Conservation (phyloP, 2,888 invertebrate species). For the Auanema freiburgensis region DNA sequence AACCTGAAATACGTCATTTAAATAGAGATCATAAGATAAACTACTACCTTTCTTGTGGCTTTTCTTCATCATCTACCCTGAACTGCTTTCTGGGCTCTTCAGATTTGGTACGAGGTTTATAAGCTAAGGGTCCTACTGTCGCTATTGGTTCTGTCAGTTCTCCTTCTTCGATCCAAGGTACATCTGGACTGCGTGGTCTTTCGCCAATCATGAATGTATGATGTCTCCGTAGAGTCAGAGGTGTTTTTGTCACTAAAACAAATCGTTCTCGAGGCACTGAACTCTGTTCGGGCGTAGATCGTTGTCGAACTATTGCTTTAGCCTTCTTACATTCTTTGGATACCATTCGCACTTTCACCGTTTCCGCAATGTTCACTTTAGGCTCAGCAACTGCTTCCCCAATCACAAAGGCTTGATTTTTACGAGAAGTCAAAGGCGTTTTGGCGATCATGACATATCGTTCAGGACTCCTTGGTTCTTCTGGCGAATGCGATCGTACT, state of each 20-base stretch:
- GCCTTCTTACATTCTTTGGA: slow-evolving; percentile 1
- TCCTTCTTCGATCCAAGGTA: slow-evolving; percentile 38
- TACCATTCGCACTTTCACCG: neutral
- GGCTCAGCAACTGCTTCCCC: neutral
- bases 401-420: slow-evolving; percentile 21
- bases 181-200: slow-evolving; percentile 33
- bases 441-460: slow-evolving; percentile 30
- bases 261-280: slow-evolving; percentile 3
- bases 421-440: slow-evolving; percentile 30
- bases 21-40: slow-evolving; percentile 6
- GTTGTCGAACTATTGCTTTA: neutral
- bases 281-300: neutral
- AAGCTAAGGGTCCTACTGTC: slow-evolving; percentile 34
- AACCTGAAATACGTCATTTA: slow-evolving; percentile 19
- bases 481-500: slow-evolving; percentile 22
- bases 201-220: slow-evolving; percentile 45
- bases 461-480: slow-evolving; percentile 25
- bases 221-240: slow-evolving; percentile 33
- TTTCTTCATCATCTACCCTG: slow-evolving; percentile 19
- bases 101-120: slow-evolving; percentile 11
- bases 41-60: slow-evolving; percentile 22
- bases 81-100: slow-evolving; percentile 27
- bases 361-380: neutral
- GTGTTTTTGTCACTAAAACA: slow-evolving; percentile 34
- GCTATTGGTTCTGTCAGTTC: slow-evolving; percentile 44